Evolutionary conservation across 2,797 vertebrate species (phyloP), one percentile per base, ranked within the genome.

Genomic region (Sebastes cheni): DNA sequence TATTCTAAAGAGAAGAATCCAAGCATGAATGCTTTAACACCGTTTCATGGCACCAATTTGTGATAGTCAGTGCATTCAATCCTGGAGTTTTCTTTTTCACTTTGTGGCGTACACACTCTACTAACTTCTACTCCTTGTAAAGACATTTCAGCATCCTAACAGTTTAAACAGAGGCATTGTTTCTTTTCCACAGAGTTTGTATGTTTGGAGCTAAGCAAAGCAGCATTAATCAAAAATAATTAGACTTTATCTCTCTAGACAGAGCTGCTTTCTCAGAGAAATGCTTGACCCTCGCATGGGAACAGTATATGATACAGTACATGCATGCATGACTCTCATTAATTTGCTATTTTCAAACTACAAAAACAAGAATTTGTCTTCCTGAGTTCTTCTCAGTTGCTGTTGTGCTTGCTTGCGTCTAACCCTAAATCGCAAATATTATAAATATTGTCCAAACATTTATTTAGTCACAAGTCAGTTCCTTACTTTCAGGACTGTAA

Each of bases 181-280:
- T 82, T 86, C 30, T 68, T 76, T 72, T 55, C 39, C 29, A n/a
- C 36, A 73, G 25, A 67, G 61, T 83, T 75, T 69, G 29, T 76
- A 36, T 72, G 23, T 82, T 75, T 80, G 50, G 69, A 75, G 70
- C 81, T 22, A 69, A 73, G 54, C 32, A 73, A 81, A 14, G 36
- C 58, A 76, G 79, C 54, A 89, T 80, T 77, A 70, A 89, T 83
- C 72, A 86, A 83, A 89, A 85, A 84, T 88, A 87, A 92, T 89
- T 86, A 80, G 58, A 79, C 79, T 75, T 80, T 81, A 87, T 88
- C 75, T 79, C 59, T 82, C 18, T 1, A 39, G 65, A 74, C 73
- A 82, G 22, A 34, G 66, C 75, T 89, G 34, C 68, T 72, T 56
- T 79, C 82, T 77, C 67, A 73, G 62, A 82, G 69, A 88, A 61